A percentile compares a stretch with the other conserved stretches of the same genome.
Conservation (phyloP, 2,797 vertebrate species). For the Pagetopsis macropterus region DNA sequence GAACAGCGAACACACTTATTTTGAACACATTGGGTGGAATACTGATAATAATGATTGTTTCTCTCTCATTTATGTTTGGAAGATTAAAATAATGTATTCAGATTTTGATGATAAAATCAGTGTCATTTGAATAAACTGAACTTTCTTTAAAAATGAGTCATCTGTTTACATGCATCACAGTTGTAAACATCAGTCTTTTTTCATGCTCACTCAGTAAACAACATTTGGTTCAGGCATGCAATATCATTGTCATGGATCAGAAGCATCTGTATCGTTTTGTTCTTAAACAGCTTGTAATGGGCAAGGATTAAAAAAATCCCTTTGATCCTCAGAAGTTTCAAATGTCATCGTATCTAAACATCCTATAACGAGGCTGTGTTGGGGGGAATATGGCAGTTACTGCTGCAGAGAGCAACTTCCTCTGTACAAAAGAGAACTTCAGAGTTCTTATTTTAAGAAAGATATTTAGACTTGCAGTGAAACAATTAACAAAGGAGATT, state of each 20-base stretch:
- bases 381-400: slow-evolving; percentile 35
- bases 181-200: neutral
- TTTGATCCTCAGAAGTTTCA: slow-evolving; percentile 55
- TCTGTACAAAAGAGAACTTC: slow-evolving; percentile 40
- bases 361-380: slow-evolving; percentile 49
- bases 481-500: slow-evolving; percentile 73
- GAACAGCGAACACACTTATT: slow-evolving; percentile 23
- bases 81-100: neutral
- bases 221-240: neutral
- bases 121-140: slow-evolving; percentile 20
- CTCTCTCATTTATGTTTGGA: neutral
- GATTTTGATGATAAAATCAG: neutral
- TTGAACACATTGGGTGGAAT: neutral
- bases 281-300: slow-evolving; percentile 11
- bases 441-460: slow-evolving; percentile 64
- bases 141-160: neutral
- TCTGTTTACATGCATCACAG: neutral
- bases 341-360: slow-evolving; percentile 68
- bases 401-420: slow-evolving; percentile 52
- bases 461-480: slow-evolving; percentile 48
- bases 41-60: slow-evolving; percentile 1
- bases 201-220: slow-evolving; percentile 10
- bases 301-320: neutral
- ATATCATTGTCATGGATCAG: slow-evolving; percentile 6
- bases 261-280: slow-evolving; percentile 6